Percentiles rank a stretch among this genome's conserved stretches.
phyloP scores from a whole-genome alignment of 2,888 invertebrate species.

The Steromphala cineraria region DNA sequence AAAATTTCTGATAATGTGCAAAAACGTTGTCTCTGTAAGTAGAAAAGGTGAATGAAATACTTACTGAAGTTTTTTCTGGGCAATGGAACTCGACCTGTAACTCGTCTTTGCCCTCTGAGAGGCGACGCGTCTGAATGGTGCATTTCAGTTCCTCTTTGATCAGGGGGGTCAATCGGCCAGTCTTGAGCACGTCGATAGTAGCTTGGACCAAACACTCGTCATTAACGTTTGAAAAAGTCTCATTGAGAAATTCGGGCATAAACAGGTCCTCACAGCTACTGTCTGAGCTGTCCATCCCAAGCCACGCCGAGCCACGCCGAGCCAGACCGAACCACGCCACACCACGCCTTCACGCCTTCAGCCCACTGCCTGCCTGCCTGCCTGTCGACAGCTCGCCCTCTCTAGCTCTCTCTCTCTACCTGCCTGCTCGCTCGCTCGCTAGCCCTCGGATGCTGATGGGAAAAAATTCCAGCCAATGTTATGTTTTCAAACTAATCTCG shows the following conservation, averaged over 20 bases:
- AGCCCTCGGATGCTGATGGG: background rate
- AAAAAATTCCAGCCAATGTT: slow-evolving; percentile 14
- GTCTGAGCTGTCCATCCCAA: slow-evolving; percentile 8
- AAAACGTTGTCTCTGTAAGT: background rate
- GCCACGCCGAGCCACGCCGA: background rate
- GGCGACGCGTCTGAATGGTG: slow-evolving; percentile 12
- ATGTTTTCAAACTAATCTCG: slow-evolving; percentile 9
- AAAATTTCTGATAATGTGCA: slow-evolving; percentile 10
- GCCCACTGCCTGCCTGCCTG: too few relatives aligned
- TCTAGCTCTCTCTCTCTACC: too few relatives aligned
- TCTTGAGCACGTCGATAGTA: slow-evolving; percentile 18
- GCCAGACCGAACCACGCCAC: too few relatives aligned
- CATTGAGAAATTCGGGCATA: slow-evolving; percentile 11
- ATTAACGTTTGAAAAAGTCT: background rate
- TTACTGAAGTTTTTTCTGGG: slow-evolving; percentile 16
- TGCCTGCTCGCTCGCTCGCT: too few relatives aligned
- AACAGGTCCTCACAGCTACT: background rate
- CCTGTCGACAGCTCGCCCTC: too few relatives aligned
- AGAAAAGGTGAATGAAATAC: background rate
- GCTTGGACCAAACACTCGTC: slow-evolving; percentile 1
- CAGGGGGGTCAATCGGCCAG: slow-evolving; percentile 13
- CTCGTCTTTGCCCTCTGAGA: slow-evolving; percentile 20
- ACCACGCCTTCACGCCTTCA: too few relatives aligned
- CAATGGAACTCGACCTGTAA: background rate
- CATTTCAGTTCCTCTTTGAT: slow-evolving; percentile 23